Base-by-base conservation (phyloP, 2,113 vertebrate genomes). In the Tragulus kanchil region DNA sequence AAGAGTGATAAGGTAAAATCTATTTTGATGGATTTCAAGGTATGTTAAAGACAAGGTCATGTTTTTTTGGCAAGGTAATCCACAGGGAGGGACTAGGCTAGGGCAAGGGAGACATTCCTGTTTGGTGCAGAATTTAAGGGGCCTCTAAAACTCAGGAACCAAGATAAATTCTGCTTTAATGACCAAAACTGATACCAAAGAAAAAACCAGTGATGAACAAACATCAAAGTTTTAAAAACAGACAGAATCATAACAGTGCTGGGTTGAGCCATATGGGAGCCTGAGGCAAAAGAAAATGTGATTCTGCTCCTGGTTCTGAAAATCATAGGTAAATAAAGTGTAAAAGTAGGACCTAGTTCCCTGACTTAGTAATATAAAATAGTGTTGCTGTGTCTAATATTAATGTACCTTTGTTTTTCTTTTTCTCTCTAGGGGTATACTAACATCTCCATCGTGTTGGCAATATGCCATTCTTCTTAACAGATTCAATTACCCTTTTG, bases 381-480 rank as follows among this genome's bases (percentile, higher is more conserved):
- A 21, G 12, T 31, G 19, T 99, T 26, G 48, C 52, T 61, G 0
- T 58, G 0, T 15, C 77, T 95, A 86, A 9, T 36, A n/a, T 2
- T 97, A 82, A 93, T 83, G 71, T 11, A 36, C 7, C 69, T 79
- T 96, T 45, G 48, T 59, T 96, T 97, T 87, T 56, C 21, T 10
- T 77, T 95, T 94, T 87, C 25, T 82, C 77, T 83, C 42, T 92
- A 99, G 99, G 97, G 97, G 98, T 6, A 98, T 99, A 45, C 98
- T 99, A 11, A 98, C 98, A 64, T 96, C 98, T 28, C 99, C 99
- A 0, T 92, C 73, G 9, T 98, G 98, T 86, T 99, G 99, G 99
- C 99, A 99, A 95, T 99, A 99, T 1, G 99, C 99, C 0, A 69
- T 99, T 56, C 98, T 99, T 97, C 98, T 99, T 59, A 99, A 99